A percentile compares a stretch with the other conserved stretches of the same genome.
These are phyloP conservation scores for Drosophila gaucha DNA, from an alignment of 2,888 invertebrate genomes.

Conservation along the genomic window DNA sequence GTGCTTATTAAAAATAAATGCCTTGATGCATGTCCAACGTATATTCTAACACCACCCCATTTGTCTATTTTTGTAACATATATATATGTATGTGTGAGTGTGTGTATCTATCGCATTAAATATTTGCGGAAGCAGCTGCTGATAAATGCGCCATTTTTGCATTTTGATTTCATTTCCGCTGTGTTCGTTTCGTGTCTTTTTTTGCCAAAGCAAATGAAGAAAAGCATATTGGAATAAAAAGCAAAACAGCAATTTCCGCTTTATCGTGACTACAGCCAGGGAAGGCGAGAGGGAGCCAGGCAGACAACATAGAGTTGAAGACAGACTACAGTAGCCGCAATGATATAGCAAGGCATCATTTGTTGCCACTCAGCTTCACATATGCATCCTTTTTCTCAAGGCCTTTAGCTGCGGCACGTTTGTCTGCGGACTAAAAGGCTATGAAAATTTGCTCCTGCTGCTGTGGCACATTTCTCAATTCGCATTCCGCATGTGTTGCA, in stretches of 20 bases:
- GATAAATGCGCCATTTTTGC: constrained; percentile 51
- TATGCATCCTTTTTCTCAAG: constrained; percentile 36
- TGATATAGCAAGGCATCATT: constrained; percentile 25
- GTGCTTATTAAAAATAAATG: too few species aligned
- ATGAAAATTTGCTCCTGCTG: constrained; percentile 17
- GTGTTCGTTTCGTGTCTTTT: constrained; percentile 28
- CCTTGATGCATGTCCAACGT: too few species aligned
- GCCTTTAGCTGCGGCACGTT: constrained; percentile 30
- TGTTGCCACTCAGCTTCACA: constrained; percentile 1
- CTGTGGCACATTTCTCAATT: constrained; percentile 32
- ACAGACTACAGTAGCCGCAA: constrained; percentile 16
- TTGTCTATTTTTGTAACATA: too few species aligned
- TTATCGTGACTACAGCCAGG: constrained; percentile 36
- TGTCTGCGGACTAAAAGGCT: constrained; percentile 33
- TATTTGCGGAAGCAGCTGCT: constrained; percentile 19
- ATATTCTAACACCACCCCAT: too few species aligned
- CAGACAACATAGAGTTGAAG: not conserved
- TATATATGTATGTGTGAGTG: not conserved
- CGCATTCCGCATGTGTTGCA: constrained; percentile 60
- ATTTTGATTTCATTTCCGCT: constrained; percentile 71
- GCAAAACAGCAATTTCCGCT: constrained; percentile 68
- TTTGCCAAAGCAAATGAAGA: constrained; percentile 34
- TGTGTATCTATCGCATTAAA: constrained; percentile 1
- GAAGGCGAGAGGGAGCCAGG: not conserved
- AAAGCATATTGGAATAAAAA: constrained; percentile 46